These are phyloP conservation scores for Cotesia glomerata DNA, from an alignment of 1,140 invertebrate species.

Conservation along the genomic window DNA sequence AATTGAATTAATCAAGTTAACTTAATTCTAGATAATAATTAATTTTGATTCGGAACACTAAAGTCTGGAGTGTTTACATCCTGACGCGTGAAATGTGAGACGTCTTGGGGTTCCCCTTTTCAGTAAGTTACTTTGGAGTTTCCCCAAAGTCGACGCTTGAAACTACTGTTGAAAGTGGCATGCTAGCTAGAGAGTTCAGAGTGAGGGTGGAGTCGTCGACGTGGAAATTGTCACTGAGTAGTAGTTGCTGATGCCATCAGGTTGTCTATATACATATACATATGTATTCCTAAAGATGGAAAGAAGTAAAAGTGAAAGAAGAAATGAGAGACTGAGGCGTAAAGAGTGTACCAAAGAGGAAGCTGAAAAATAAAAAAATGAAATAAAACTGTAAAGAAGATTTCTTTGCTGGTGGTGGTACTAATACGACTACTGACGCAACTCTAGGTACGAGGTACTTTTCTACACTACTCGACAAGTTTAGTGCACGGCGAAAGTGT, in stretches of 20 bases:
- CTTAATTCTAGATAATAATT: not conserved
- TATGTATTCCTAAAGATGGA: too few relatives aligned
- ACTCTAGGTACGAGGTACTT: too few relatives aligned
- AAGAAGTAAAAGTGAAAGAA: too few relatives aligned
- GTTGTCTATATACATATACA: not conserved
- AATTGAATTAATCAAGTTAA: not conserved
- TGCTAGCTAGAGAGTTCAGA: not conserved
- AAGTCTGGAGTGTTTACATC: slow-evolving; percentile 20
- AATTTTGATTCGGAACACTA: slow-evolving; percentile 2
- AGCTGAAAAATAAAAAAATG: not conserved
- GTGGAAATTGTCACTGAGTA: slow-evolving; percentile 19
- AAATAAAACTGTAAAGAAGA: not conserved
- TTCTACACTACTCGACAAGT: not conserved
- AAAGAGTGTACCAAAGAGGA: not conserved
- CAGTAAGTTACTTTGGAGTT: slow-evolving; percentile 9
- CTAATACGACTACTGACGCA: too few relatives aligned
- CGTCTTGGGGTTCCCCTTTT: not conserved
- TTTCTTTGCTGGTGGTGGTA: not conserved
- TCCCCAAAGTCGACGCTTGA: slow-evolving; percentile 20
- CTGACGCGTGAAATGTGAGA: slow-evolving; percentile 19
- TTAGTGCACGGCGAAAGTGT: not conserved
- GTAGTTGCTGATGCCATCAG: slow-evolving; percentile 11
- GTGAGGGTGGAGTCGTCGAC: slow-evolving; percentile 11
- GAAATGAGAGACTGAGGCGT: too few relatives aligned
- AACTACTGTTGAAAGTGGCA: not conserved